phyloP scores from a whole-genome alignment of 2,113 vertebrate genomes.

The Tretioscincus oriximinensis region DNA sequence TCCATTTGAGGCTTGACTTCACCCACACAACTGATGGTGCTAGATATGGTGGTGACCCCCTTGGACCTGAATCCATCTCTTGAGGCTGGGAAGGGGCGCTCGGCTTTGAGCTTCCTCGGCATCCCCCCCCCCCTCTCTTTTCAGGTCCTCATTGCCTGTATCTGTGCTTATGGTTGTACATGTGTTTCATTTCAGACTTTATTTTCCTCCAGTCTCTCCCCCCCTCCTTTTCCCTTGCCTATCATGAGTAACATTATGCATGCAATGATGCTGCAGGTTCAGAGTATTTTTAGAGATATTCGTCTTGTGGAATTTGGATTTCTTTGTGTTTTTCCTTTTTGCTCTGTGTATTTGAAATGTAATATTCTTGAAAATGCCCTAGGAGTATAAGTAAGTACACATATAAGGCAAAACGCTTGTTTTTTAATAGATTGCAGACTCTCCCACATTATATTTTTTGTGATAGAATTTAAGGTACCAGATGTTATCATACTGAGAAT shows the following conservation, averaged over 20 bases:
- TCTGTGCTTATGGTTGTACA: not conserved
- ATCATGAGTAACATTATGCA: not conserved
- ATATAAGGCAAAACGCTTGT: not conserved
- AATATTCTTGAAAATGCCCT: not conserved
- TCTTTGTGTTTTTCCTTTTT: not conserved
- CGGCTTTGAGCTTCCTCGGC: not conserved
- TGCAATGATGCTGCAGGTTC: not conserved
- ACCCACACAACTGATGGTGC: not conserved
- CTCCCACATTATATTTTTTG: not conserved
- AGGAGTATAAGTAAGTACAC: not conserved
- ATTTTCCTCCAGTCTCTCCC: not conserved
- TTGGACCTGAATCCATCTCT: not conserved
- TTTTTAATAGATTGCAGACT: not conserved
- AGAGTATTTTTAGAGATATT: not conserved
- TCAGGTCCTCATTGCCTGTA: not conserved
- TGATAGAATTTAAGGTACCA: not conserved
- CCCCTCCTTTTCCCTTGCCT: not conserved
- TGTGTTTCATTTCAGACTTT: not conserved
- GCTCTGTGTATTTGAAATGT: not conserved
- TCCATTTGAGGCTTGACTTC: not conserved
- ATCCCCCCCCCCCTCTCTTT: not conserved
- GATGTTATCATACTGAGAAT: not conserved
- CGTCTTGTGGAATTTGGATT: not conserved
- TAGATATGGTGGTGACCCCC: not conserved
- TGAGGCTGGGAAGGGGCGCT: not conserved